A percentile compares a stretch with the other conserved stretches of the same genome.
Evolutionary conservation across 1,140 invertebrate species (phyloP).

Genomic region (Ceratina japonica): DNA sequence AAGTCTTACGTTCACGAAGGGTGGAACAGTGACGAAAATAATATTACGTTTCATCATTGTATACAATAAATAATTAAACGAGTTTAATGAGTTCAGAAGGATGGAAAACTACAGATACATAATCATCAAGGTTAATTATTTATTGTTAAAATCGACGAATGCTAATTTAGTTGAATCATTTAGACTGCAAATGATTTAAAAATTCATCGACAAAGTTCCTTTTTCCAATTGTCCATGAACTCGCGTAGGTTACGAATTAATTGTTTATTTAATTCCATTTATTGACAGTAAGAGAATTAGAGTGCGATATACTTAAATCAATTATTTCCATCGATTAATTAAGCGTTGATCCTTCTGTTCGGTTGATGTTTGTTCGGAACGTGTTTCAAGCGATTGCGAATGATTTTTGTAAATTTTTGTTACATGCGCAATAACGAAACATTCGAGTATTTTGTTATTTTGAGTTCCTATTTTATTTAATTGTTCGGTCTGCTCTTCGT

Average conservation of each 20-base stretch:
- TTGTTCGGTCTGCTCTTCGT: background rate
- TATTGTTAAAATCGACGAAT: background rate
- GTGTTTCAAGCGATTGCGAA: background rate
- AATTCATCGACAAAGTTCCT: slow-evolving; percentile 18
- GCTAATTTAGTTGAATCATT: background rate
- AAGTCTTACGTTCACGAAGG: background rate
- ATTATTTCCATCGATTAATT: background rate
- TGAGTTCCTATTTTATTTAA: slow-evolving; percentile 43
- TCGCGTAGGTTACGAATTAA: slow-evolving; percentile 2
- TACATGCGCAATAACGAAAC: background rate
- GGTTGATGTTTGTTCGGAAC: background rate
- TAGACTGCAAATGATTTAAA: slow-evolving; percentile 21
- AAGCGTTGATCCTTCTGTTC: background rate
- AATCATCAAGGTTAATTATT: slow-evolving; percentile 19
- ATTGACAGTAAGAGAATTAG: background rate
- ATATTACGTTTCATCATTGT: background rate
- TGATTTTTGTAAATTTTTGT: background rate
- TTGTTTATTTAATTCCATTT: background rate
- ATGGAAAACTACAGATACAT: background rate
- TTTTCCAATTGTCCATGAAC: background rate
- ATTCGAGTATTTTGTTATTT: slow-evolving; percentile 11
- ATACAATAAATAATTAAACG: slow-evolving; percentile 26
- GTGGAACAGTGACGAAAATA: too few relatives aligned
- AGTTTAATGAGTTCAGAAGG: background rate
- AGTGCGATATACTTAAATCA: slow-evolving; percentile 17